These are phyloP conservation scores for Paralichthys olivaceus DNA, from an alignment of 2,113 vertebrate species.

Conservation along the genomic window DNA sequence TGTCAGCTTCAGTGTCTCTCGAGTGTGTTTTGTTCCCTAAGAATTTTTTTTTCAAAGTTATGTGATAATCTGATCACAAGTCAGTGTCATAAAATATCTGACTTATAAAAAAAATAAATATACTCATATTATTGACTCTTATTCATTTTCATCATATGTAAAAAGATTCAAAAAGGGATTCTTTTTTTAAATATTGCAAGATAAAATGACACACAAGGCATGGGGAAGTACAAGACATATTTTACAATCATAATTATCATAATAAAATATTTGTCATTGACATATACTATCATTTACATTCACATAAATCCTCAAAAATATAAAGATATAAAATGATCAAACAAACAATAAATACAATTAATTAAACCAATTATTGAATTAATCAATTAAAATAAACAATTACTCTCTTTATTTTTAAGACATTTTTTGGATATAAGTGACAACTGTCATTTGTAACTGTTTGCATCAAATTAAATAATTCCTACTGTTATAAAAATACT, in stretches of 20 bases:
- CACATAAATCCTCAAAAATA: background rate
- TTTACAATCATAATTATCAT: background rate
- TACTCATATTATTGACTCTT: conserved; percentile 9
- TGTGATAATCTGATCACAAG: conserved; percentile 52
- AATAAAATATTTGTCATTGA: background rate
- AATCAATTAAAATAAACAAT: too few species aligned
- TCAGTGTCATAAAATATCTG: conserved; percentile 35
- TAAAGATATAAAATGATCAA: background rate
- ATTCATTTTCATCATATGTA: background rate
- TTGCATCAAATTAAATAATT: conserved; percentile 5
- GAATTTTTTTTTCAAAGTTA: conserved; percentile 34
- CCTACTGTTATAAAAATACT: background rate
- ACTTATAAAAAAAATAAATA: conserved; percentile 5
- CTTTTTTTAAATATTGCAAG: background rate
- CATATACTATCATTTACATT: background rate
- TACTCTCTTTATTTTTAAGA: background rate
- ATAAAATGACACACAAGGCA: background rate
- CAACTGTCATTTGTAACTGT: background rate
- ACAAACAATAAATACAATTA: background rate
- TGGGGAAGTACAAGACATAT: background rate
- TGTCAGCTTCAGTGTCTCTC: conserved; percentile 73
- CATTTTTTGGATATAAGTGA: background rate
- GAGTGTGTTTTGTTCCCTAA: conserved; percentile 66
- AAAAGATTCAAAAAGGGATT: background rate
- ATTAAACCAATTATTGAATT: background rate